A percentile compares a stretch with the other conserved stretches of the same genome.
Conservation (phyloP, 2,113 vertebrate species). For the Percina caprodes region DNA sequence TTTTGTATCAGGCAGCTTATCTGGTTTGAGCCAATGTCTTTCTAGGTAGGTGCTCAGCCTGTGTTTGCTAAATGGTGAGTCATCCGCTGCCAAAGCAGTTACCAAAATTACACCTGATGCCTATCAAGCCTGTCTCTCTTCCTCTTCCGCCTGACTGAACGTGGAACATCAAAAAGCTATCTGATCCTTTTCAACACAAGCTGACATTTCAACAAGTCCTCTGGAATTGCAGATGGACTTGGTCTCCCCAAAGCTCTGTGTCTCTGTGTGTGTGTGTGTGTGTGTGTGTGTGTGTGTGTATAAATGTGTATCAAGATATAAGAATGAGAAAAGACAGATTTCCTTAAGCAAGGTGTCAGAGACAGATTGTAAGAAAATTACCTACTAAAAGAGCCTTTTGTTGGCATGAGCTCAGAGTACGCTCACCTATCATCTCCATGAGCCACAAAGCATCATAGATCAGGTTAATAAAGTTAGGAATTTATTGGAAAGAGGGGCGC, state of each 20-base stretch:
- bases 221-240: slow-evolving; percentile 61
- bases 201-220: slow-evolving; percentile 79
- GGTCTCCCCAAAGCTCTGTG: slow-evolving; percentile 21
- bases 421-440: background rate
- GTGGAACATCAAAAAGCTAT: slow-evolving; percentile 80
- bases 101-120: slow-evolving; percentile 83
- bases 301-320: background rate
- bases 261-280: slow-evolving; percentile 3
- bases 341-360: background rate
- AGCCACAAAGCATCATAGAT: slow-evolving; percentile 34
- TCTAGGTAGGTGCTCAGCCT: slow-evolving; percentile 42
- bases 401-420: background rate
- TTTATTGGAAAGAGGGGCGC: slow-evolving; percentile 16
- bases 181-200: slow-evolving; percentile 74
- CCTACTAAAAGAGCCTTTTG: background rate
- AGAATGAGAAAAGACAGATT: background rate
- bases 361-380: slow-evolving; percentile 21
- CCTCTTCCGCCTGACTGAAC: slow-evolving; percentile 72
- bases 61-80: slow-evolving; percentile 65
- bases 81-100: slow-evolving; percentile 75
- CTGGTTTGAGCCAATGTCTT: slow-evolving; percentile 39
- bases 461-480: slow-evolving; percentile 40
- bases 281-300: background rate
- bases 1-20: slow-evolving; percentile 36
- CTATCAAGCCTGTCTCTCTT: slow-evolving; percentile 75